Percentiles rank a stretch among this genome's conserved stretches.
phyloP scores from a whole-genome alignment of 2,113 vertebrate species.

The Megaleporinus macrocephalus region DNA sequence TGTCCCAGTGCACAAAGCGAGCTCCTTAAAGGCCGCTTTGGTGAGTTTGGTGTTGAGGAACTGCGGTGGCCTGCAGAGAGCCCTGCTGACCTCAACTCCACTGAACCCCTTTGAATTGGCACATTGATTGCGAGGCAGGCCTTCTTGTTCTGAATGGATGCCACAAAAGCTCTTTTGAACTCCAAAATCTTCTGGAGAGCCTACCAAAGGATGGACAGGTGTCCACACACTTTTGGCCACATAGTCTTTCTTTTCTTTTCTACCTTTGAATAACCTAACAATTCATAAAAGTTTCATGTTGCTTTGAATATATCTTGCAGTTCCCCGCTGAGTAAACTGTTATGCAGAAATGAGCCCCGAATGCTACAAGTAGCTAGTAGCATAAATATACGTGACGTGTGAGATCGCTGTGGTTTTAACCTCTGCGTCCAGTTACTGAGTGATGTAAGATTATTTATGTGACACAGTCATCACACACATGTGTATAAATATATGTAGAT shows the following conservation, averaged over 20 bases:
- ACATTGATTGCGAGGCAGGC: too few relatives aligned
- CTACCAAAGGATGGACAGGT: too few relatives aligned
- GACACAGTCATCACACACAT: slow-evolving; percentile 22
- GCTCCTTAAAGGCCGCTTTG: too few relatives aligned
- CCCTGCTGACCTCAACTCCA: too few relatives aligned
- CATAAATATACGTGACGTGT: slow-evolving; percentile 22
- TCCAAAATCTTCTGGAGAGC: too few relatives aligned
- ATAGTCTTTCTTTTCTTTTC: neutral
- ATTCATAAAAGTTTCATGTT: neutral
- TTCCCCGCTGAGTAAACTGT: neutral
- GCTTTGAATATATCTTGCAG: neutral
- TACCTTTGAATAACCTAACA: neutral
- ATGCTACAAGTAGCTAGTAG: neutral
- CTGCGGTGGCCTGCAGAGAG: too few relatives aligned
- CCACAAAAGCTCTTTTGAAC: too few relatives aligned
- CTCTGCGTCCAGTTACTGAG: slow-evolving; percentile 2
- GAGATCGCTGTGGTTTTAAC: slow-evolving; percentile 44
- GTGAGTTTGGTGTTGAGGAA: too few relatives aligned
- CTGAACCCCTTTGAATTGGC: too few relatives aligned
- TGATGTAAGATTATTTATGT: slow-evolving; percentile 33
- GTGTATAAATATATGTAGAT: slow-evolving; percentile 53
- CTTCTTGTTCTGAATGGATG: too few relatives aligned
- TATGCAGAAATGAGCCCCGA: slow-evolving; percentile 1
- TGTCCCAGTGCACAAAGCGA: too few relatives aligned
- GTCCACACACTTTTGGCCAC: too few relatives aligned